Conservation (phyloP, 2,888 invertebrate genomes). For the Apodemia duryi region DNA sequence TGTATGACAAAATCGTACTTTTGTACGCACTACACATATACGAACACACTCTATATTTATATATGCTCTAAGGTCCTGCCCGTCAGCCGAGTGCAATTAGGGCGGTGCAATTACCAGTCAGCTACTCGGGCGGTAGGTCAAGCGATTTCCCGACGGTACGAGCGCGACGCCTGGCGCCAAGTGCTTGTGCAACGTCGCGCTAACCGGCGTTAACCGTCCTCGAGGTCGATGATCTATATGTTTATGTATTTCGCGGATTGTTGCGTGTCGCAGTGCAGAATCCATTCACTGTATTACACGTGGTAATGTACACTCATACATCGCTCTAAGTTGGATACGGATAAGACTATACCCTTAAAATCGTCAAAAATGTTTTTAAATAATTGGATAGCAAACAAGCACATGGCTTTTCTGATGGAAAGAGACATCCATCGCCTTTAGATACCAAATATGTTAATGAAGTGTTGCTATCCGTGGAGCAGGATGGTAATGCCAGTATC, state of each 20-base stretch:
- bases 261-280: background rate
- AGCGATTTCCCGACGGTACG: constrained; percentile 63
- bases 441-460: too few species aligned
- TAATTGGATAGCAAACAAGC: too few species aligned
- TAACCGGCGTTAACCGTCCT: constrained; percentile 55
- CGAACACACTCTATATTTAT: constrained; percentile 14
- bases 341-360: too few species aligned
- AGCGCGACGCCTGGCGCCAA: constrained; percentile 64
- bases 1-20: too few species aligned
- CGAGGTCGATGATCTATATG: constrained; percentile 70
- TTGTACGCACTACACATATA: too few species aligned
- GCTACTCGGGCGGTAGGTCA: constrained; percentile 71
- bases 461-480: too few species aligned
- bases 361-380: too few species aligned
- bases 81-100: constrained; percentile 65
- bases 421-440: too few species aligned
- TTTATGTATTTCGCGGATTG: constrained; percentile 20
- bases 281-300: constrained; percentile 1
- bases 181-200: constrained; percentile 61
- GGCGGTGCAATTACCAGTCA: constrained; percentile 65
- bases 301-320: background rate
- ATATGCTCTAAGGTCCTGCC: constrained; percentile 31
- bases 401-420: too few species aligned
- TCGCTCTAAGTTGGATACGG: too few species aligned
- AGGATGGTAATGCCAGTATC: too few species aligned